Percentiles rank a stretch among this genome's conserved stretches.
Conservation (phyloP, 2,888 invertebrate species). For the Acleris holmiana region DNA sequence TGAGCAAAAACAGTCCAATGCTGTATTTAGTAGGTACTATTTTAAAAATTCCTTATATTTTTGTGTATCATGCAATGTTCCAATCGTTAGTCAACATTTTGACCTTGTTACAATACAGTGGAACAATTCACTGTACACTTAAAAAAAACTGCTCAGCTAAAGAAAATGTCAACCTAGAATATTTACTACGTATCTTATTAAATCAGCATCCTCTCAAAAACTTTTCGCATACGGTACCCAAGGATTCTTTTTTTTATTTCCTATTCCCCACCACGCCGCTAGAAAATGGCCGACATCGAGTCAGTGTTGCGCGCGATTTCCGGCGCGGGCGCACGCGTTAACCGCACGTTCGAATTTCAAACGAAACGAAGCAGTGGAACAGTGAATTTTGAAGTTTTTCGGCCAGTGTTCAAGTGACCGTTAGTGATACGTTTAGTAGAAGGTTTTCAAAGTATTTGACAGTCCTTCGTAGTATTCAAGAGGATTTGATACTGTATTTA, state of each 20-base stretch:
- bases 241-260: constrained; percentile 65
- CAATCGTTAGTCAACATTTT: too few relatives aligned
- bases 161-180: too few relatives aligned
- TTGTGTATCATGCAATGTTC: too few relatives aligned
- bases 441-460: constrained; percentile 17
- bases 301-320: constrained; percentile 72
- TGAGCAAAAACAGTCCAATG: too few relatives aligned
- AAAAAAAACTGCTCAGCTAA: too few relatives aligned
- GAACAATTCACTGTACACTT: too few relatives aligned
- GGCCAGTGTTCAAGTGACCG: constrained; percentile 50
- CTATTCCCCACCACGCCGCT: constrained; percentile 69
- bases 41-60: too few relatives aligned
- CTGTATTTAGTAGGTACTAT: too few relatives aligned
- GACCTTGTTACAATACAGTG: too few relatives aligned
- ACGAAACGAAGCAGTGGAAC: constrained; percentile 33
- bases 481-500: constrained; percentile 24
- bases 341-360: constrained; percentile 46
- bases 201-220: not conserved
- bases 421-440: constrained; percentile 44
- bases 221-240: constrained; percentile 35
- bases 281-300: constrained; percentile 71
- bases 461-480: not conserved
- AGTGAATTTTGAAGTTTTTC: constrained; percentile 35
- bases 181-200: too few relatives aligned
- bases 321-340: constrained; percentile 67